A percentile compares a stretch with the other conserved stretches of the same genome.
phyloP scores from a whole-genome alignment of 1,140 invertebrate genomes.

The Amyelois transitella region DNA sequence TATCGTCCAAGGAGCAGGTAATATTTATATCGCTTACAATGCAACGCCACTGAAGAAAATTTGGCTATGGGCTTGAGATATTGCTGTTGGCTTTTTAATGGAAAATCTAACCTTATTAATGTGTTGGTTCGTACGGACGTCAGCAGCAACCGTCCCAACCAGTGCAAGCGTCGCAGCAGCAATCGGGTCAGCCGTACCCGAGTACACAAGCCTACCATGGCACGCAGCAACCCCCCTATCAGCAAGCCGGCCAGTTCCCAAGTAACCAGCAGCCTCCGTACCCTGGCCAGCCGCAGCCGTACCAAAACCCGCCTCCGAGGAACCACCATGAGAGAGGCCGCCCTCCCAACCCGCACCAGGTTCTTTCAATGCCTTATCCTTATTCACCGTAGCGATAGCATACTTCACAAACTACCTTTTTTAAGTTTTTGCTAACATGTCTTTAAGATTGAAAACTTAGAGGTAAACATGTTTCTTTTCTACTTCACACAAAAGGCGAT shows the following conservation, averaged over 20 bases:
- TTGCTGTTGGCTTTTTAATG: slow-evolving; percentile 68
- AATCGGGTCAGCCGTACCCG: slow-evolving; percentile 69
- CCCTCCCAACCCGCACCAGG: slow-evolving; percentile 67
- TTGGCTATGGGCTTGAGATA: slow-evolving; percentile 59
- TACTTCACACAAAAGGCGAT: no score
- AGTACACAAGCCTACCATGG: slow-evolving; percentile 71
- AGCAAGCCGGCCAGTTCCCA: slow-evolving; percentile 61
- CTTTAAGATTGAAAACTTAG: no score
- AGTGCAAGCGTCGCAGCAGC: slow-evolving; percentile 76
- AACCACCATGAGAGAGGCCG: slow-evolving; percentile 65
- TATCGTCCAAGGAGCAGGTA: slow-evolving; percentile 53
- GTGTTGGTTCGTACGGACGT: slow-evolving; percentile 74
- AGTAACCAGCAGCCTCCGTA: slow-evolving; percentile 67
- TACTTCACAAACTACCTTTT: no score
- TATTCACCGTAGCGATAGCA: neutral
- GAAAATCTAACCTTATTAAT: slow-evolving; percentile 75
- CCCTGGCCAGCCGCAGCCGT: slow-evolving; percentile 57
- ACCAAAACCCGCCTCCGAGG: slow-evolving; percentile 58
- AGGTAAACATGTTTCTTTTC: no score
- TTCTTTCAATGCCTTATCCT: slow-evolving; percentile 17
- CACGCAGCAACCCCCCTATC: slow-evolving; percentile 71
- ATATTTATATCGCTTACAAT: slow-evolving; percentile 61
- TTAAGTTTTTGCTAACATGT: no score
- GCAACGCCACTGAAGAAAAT: slow-evolving; percentile 46
- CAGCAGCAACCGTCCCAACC: slow-evolving; percentile 74